Conservation (phyloP, 2,888 invertebrate species). For the Gortyna flavago region DNA sequence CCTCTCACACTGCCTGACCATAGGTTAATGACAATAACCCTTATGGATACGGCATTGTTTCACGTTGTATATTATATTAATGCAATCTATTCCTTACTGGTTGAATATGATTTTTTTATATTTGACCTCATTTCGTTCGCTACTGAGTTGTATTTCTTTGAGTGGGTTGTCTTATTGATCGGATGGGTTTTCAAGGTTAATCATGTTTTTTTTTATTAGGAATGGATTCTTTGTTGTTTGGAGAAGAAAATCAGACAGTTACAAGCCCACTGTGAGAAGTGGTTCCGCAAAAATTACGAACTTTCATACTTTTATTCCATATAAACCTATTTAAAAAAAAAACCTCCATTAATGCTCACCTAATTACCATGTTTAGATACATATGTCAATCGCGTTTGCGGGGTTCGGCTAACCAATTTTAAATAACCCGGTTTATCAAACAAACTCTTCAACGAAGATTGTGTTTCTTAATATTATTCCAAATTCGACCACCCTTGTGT, state of each 20-base stretch:
- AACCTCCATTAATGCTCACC: no score
- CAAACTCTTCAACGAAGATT: no score
- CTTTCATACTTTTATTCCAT: no score
- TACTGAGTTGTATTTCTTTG: neutral
- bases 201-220: neutral
- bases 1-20: conserved; percentile 73
- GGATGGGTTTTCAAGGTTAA: conserved; percentile 9
- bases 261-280: no score
- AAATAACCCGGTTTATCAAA: no score
- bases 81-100: conserved; percentile 3
- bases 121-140: conserved; percentile 47
- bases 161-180: conserved; percentile 15
- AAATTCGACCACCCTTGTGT: no score
- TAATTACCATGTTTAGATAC: no score
- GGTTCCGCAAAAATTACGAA: no score
- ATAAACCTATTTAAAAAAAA: no score
- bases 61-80: conserved; percentile 54
- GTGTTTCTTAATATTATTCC: no score
- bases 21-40: conserved; percentile 45
- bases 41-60: conserved; percentile 60
- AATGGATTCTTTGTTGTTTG: neutral
- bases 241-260: neutral
- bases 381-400: no score
- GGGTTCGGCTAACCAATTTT: no score
- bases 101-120: conserved; percentile 35